These are phyloP conservation scores for Calameuta filiformis DNA, from an alignment of 2,888 invertebrate genomes.

Conservation along the genomic window DNA sequence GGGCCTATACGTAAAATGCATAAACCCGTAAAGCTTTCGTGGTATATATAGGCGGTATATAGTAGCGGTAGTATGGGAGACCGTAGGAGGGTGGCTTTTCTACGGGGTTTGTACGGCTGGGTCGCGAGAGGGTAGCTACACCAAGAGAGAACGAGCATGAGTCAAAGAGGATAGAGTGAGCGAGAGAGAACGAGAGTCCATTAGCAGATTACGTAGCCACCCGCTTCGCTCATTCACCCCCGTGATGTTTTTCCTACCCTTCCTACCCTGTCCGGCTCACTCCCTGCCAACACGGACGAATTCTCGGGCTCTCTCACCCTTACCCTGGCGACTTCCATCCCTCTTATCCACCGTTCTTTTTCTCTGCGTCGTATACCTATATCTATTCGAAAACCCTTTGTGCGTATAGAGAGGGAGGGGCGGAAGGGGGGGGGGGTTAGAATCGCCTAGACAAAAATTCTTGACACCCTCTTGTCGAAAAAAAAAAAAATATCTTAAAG, in stretches of 20 bases:
- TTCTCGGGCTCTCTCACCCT: not conserved
- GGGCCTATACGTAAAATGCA: not conserved
- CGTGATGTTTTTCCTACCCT: constrained; percentile 52
- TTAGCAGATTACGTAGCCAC: constrained; percentile 65
- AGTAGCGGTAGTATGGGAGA: not conserved
- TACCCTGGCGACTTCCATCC: not conserved
- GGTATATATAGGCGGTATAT: not conserved
- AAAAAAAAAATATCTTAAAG: not conserved
- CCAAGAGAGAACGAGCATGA: not conserved
- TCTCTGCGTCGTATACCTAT: not conserved
- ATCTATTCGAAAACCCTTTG: not conserved
- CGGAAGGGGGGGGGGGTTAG: too few relatives aligned
- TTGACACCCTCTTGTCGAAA: not conserved
- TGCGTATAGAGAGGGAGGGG: not conserved
- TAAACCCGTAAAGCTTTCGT: not conserved
- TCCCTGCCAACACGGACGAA: not conserved
- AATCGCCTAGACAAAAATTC: not conserved
- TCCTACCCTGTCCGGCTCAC: constrained; percentile 36
- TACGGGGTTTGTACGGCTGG: not conserved
- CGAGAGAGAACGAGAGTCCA: constrained; percentile 53
- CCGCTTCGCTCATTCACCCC: constrained; percentile 58
- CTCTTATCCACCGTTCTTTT: not conserved
- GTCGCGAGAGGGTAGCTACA: not conserved
- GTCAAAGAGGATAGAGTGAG: constrained; percentile 32
- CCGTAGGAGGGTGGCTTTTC: not conserved